Evolutionary conservation across 2,113 vertebrate genomes (phyloP).

Genomic region (Chloebia gouldiae): DNA sequence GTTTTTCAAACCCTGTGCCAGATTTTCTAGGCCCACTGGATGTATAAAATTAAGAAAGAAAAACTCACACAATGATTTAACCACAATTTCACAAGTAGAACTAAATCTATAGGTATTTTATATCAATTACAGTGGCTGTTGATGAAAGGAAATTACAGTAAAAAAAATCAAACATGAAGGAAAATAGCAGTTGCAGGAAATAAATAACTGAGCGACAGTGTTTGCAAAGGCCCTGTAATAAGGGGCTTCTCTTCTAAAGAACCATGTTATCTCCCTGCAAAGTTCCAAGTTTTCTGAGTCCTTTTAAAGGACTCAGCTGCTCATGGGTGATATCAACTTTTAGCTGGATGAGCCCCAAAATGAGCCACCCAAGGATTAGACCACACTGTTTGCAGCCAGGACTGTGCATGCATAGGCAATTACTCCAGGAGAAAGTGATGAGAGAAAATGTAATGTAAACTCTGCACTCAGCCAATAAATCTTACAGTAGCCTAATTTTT

Average conservation of each 20-base stretch:
- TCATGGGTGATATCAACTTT: conserved; percentile 41
- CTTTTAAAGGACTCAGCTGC: conserved; percentile 42
- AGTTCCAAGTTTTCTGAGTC: conserved; percentile 11
- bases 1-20: not conserved
- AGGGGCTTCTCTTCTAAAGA: not conserved
- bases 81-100: not conserved
- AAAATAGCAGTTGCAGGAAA: not conserved
- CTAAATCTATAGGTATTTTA: not conserved
- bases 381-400: conserved; percentile 61
- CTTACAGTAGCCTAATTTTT: conserved; percentile 70
- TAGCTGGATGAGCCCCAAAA: conserved; percentile 44
- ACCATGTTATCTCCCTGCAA: not conserved
- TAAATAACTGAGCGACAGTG: not conserved
- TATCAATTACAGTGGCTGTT: conserved; percentile 26
- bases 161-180: not conserved
- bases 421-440: conserved; percentile 60
- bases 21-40: not conserved
- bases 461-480: conserved; percentile 65
- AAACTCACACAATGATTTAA: not conserved
- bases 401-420: conserved; percentile 62
- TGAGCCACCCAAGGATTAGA: conserved; percentile 61
- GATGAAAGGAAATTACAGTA: conserved; percentile 34
- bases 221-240: not conserved
- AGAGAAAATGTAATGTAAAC: conserved; percentile 66
- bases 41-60: not conserved